Evolutionary conservation across 37 sponge, comb jelly and placozoan species (phyloP).

Genomic region (Theonella swinhoei): DNA sequence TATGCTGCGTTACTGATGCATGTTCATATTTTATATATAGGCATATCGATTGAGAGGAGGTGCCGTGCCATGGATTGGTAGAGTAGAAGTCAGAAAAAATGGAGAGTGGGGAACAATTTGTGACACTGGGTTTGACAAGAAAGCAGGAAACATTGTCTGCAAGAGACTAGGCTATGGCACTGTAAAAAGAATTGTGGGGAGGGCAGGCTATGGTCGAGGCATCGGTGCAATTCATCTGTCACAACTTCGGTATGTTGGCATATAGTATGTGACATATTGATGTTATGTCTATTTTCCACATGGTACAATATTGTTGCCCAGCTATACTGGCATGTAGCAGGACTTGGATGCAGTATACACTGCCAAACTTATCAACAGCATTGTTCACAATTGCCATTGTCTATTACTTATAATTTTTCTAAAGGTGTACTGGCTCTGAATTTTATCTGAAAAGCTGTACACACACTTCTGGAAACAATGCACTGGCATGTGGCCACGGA

Average conservation of each 20-base stretch:
- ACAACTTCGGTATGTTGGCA: constrained; percentile 22
- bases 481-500: constrained; percentile 15
- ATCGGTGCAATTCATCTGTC: constrained; percentile 33
- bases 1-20: background rate
- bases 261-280: background rate
- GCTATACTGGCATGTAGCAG: background rate
- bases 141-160: constrained; percentile 67
- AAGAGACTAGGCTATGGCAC: constrained; percentile 68
- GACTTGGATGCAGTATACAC: background rate
- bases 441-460: background rate
- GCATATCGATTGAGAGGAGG: constrained; percentile 23
- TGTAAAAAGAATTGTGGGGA: background rate
- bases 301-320: background rate
- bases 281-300: background rate
- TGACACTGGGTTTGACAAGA: constrained; percentile 51
- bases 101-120: constrained; percentile 79
- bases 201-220: constrained; percentile 46
- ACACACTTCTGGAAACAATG: background rate
- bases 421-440: background rate
- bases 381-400: background rate
- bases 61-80: constrained; percentile 63
- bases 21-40: background rate
- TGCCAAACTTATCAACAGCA: background rate
- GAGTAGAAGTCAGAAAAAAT: constrained; percentile 60
- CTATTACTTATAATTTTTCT: background rate